Conservation (phyloP, 1,140 invertebrate genomes). For the Pachypeltis micranthus region DNA sequence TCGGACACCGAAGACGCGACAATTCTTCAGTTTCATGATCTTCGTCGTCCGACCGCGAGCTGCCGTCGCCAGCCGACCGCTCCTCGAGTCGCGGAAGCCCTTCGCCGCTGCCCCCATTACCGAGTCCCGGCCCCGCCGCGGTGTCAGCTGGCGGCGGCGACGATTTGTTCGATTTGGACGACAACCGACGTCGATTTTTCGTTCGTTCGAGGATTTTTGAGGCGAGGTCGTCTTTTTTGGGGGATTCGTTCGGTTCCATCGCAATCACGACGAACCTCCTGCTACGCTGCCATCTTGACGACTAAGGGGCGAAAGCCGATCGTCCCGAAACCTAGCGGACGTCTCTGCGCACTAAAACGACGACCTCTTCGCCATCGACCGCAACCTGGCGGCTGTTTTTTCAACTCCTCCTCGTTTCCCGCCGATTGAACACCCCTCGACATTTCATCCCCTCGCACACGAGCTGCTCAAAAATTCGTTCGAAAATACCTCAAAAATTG, state of each 20-base stretch:
- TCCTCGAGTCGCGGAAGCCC: conserved; percentile 1
- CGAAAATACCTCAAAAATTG: too few relatives aligned
- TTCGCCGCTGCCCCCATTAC: not conserved
- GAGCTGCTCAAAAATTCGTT: not conserved
- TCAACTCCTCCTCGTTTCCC: not conserved
- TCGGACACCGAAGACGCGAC: conserved; percentile 69
- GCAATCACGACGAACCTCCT: conserved; percentile 30
- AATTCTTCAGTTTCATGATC: conserved; percentile 67
- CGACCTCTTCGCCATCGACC: not conserved
- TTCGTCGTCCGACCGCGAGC: conserved; percentile 39
- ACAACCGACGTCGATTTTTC: conserved; percentile 12
- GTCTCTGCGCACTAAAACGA: conserved; percentile 9
- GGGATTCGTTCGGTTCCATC: conserved; percentile 19
- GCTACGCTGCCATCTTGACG: conserved; percentile 38
- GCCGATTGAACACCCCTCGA: not conserved
- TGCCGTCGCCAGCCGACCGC: conserved; percentile 34
- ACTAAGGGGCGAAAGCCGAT: conserved; percentile 30
- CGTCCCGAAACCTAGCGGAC: conserved; percentile 12
- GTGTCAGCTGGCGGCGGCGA: conserved; percentile 40
- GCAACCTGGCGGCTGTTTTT: not conserved
- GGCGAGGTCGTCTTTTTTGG: conserved; percentile 6
- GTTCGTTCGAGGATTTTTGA: conserved; percentile 3
- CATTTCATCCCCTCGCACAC: conserved; percentile 20
- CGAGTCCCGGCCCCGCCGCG: conserved; percentile 24
- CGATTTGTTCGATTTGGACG: conserved; percentile 15